Percentiles rank a stretch among this genome's conserved stretches.
Evolutionary conservation across 2,113 vertebrate genomes (phyloP).

Genomic region (Hemibagrus wyckioides): DNA sequence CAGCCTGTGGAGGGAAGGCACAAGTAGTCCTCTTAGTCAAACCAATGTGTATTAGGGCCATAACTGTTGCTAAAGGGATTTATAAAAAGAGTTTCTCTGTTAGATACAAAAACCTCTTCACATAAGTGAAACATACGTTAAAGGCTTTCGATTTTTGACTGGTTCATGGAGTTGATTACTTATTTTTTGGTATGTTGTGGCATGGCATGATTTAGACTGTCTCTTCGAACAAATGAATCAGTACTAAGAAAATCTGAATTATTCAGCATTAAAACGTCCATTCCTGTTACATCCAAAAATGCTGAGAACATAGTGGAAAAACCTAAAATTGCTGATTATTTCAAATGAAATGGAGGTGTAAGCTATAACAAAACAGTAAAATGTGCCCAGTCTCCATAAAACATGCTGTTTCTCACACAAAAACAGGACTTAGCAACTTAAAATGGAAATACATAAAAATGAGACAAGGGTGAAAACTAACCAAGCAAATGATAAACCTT

Average conservation of each 20-base stretch:
- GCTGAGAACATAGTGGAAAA: background rate
- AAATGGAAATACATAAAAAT: constrained; percentile 16
- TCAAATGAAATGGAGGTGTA: constrained; percentile 31
- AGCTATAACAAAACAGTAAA: constrained; percentile 33
- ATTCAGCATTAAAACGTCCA: background rate
- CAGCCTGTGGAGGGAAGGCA: constrained; percentile 98
- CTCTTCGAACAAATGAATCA: background rate
- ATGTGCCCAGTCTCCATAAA: constrained; percentile 34
- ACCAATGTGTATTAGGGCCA: constrained; percentile 63
- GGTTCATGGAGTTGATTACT: background rate
- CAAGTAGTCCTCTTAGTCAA: constrained; percentile 89
- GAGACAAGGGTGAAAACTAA: background rate
- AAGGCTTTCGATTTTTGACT: background rate
- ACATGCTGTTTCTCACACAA: constrained; percentile 21
- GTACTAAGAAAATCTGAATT: constrained; percentile 1
- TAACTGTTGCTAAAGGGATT: constrained; percentile 18
- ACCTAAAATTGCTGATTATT: constrained; percentile 18
- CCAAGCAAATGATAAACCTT: constrained; percentile 7
- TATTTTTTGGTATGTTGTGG: constrained; percentile 28
- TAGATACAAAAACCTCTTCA: background rate
- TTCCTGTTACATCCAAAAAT: constrained; percentile 6
- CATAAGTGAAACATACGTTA: background rate
- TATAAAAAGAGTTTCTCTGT: constrained; percentile 12
- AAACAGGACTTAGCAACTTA: constrained; percentile 27
- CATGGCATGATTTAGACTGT: background rate